Evolutionary conservation across 2,797 vertebrate species (phyloP).

Genomic region (Salmo trutta): DNA sequence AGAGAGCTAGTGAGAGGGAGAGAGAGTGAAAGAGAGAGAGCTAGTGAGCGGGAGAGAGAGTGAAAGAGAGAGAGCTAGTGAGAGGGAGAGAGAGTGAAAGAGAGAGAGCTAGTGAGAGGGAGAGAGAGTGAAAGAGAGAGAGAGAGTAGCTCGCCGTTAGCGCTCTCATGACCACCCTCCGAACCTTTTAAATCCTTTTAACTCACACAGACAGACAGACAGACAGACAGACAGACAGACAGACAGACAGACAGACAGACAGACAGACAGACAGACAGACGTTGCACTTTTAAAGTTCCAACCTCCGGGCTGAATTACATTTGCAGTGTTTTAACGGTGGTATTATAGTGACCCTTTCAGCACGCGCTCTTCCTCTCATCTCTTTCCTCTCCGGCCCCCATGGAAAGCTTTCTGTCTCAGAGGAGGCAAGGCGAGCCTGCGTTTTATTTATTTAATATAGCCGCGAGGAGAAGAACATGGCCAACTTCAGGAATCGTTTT

Average conservation of each 20-base stretch:
- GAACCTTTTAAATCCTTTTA: conserved; percentile 72
- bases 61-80: neutral
- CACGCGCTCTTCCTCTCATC: conserved; percentile 8
- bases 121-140: neutral
- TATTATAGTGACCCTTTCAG: conserved; percentile 71
- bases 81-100: neutral
- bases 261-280: conserved; percentile 10
- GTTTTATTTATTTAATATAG: conserved; percentile 79
- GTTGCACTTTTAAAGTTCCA: conserved; percentile 73
- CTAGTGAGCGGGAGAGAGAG: neutral
- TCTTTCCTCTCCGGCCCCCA: conserved; percentile 27
- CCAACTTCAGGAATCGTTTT: conserved; percentile 60
- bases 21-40: neutral
- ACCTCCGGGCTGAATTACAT: conserved; percentile 77
- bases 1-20: neutral
- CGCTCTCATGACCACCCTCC: conserved; percentile 74
- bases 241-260: conserved; percentile 13
- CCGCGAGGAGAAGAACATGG: conserved; percentile 59
- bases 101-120: neutral
- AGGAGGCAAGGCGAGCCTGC: conserved; percentile 13
- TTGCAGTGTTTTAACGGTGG: conserved; percentile 72
- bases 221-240: conserved; percentile 6
- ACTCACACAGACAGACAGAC: conserved; percentile 8
- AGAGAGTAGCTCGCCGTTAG: conserved; percentile 20
- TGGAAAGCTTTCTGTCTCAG: conserved; percentile 57